Conservation (phyloP, 2,888 invertebrate species). For the Heliconius ismenius region DNA sequence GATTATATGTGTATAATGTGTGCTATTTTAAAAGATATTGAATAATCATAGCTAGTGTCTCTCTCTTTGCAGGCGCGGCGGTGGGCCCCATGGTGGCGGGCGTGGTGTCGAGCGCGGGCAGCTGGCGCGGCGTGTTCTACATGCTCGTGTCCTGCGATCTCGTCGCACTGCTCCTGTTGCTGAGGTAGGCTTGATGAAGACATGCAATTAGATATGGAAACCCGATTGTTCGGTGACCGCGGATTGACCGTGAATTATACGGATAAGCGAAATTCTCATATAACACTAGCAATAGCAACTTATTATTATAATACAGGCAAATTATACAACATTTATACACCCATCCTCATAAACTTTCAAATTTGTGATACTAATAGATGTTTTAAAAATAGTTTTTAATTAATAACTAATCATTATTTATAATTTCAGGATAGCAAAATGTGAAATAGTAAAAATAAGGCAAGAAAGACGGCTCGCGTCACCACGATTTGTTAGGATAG, state of each 20-base stretch:
- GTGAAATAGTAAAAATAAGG: conserved; percentile 57
- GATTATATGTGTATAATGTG: no score
- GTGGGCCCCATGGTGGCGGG: conserved; percentile 95
- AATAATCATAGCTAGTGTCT: background rate
- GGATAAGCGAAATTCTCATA: no score
- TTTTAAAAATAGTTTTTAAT: background rate
- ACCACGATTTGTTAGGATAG: conserved; percentile 63
- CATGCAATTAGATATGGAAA: no score
- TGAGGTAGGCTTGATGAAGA: conserved; percentile 60
- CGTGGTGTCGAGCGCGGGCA: conserved; percentile 85
- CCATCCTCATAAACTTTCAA: no score
- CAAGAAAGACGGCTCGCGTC: conserved; percentile 61
- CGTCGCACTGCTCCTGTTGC: conserved; percentile 86
- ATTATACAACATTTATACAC: background rate
- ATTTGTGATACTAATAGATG: background rate
- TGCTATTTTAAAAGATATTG: no score
- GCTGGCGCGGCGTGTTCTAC: conserved; percentile 93
- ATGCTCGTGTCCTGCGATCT: conserved; percentile 93
- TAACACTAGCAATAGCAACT: background rate
- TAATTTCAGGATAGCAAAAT: conserved; percentile 62
- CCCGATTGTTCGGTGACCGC: no score
- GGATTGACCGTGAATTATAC: no score
- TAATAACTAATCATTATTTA: background rate
- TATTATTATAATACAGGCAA: background rate
- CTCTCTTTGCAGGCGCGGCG: conserved; percentile 87